Percentiles rank a stretch among this genome's conserved stretches.
Conservation (phyloP, 1,140 invertebrate species). For the Drosophila grimshawi region DNA sequence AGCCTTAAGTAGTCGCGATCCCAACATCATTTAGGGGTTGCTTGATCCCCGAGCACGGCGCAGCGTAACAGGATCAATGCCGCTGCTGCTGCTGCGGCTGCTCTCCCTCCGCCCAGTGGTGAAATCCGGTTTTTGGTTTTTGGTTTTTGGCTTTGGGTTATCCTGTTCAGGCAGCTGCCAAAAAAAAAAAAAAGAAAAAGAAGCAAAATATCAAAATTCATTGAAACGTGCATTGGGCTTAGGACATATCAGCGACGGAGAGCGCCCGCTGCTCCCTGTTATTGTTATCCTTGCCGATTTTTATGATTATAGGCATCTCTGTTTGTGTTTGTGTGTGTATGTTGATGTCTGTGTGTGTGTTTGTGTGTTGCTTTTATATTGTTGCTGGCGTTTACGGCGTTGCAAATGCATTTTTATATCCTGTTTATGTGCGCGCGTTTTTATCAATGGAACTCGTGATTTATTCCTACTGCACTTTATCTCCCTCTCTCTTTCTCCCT, state of each 20-base stretch:
- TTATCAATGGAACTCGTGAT: constrained; percentile 64
- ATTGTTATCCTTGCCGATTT: constrained; percentile 79
- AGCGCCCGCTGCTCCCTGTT: constrained; percentile 63
- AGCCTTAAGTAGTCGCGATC: constrained; percentile 74
- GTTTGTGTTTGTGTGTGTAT: constrained; percentile 10
- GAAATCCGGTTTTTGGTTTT: constrained; percentile 79
- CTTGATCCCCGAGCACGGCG: constrained; percentile 44
- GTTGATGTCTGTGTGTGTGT: constrained; percentile 8
- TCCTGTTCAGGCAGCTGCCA: constrained; percentile 66
- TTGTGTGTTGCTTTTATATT: constrained; percentile 48
- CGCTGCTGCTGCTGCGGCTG: no score
- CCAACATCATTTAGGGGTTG: constrained; percentile 67
- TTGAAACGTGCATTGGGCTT: constrained; percentile 64
- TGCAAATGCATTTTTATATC: constrained; percentile 82
- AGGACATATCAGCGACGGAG: constrained; percentile 45
- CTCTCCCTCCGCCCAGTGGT: constrained; percentile 49
- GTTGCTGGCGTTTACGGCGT: constrained; percentile 55
- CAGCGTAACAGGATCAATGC: constrained; percentile 54
- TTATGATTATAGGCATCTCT: constrained; percentile 55
- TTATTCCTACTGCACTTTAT: constrained; percentile 25
- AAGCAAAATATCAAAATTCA: constrained; percentile 37
- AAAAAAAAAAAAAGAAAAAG: constrained; percentile 5
- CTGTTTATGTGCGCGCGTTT: constrained; percentile 73
- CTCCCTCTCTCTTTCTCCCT: not conserved
- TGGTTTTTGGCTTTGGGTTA: constrained; percentile 46